Evolutionary conservation across 1,140 invertebrate genomes (phyloP).

Genomic region (Drosophila repleta): DNA sequence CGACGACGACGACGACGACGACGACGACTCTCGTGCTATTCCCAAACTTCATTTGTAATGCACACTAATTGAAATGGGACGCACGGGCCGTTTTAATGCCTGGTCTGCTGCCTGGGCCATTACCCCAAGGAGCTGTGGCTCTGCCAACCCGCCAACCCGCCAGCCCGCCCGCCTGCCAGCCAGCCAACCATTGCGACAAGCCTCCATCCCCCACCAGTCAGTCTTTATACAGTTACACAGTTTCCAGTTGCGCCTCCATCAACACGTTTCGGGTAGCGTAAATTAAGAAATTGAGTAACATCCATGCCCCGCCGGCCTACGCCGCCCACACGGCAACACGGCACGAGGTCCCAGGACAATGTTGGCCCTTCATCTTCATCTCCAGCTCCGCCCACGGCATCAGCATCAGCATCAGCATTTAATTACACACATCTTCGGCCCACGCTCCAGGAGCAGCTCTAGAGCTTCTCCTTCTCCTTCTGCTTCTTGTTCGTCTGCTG

Average conservation of each 20-base stretch:
- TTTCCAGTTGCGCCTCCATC: constrained; percentile 35
- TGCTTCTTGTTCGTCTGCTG: constrained; percentile 9
- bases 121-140: constrained; percentile 15
- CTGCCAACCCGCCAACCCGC: not conserved
- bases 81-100: constrained; percentile 76
- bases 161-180: not conserved
- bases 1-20: not conserved
- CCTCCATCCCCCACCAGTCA: not conserved
- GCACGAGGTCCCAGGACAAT: constrained; percentile 52
- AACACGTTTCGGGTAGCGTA: constrained; percentile 73
- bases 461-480: not conserved
- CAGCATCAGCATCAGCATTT: constrained; percentile 52
- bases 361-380: constrained; percentile 40
- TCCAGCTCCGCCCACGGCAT: constrained; percentile 43
- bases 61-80: constrained; percentile 81
- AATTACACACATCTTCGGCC: constrained; percentile 59
- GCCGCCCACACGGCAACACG: not conserved
- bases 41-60: constrained; percentile 82
- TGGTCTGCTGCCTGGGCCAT: constrained; percentile 38
- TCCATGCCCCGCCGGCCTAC: constrained; percentile 2
- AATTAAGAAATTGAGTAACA: constrained; percentile 78
- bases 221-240: not conserved
- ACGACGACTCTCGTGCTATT: constrained; percentile 46
- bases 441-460: not conserved
- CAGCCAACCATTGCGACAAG: not conserved